These are phyloP conservation scores for Eretmocerus hayati DNA, from an alignment of 2,888 invertebrate genomes.

Conservation along the genomic window DNA sequence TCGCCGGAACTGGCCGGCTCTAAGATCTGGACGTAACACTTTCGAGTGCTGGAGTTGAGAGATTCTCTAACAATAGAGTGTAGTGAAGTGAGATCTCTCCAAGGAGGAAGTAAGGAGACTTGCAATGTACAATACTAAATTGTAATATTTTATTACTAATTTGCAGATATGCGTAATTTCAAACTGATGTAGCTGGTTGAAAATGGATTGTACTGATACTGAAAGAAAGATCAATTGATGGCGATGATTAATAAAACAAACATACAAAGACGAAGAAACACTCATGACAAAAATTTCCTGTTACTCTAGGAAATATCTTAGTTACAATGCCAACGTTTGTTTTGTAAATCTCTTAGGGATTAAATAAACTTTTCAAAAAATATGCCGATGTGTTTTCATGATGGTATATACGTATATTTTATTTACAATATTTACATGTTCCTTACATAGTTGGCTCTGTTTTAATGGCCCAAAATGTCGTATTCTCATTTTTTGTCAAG, in stretches of 20 bases:
- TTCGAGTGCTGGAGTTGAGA: not conserved
- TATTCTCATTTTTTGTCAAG: constrained; percentile 14
- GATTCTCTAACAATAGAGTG: not conserved
- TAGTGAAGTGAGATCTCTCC: constrained; percentile 22
- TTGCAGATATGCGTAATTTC: constrained; percentile 48
- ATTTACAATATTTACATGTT: not conserved
- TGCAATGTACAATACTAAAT: constrained; percentile 46
- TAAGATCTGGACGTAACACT: no score
- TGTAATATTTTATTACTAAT: constrained; percentile 50
- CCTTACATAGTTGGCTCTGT: not conserved
- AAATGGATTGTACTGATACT: constrained; percentile 42
- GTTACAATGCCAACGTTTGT: constrained; percentile 53
- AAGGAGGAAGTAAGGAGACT: constrained; percentile 27
- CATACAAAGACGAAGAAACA: constrained; percentile 45
- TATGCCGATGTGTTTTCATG: constrained; percentile 13
- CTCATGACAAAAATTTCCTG: constrained; percentile 50
- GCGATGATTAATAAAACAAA: constrained; percentile 36
- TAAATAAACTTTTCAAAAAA: constrained; percentile 55
- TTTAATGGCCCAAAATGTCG: no score
- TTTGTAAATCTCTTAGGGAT: constrained; percentile 58
- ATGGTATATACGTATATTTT: constrained; percentile 7
- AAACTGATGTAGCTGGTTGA: constrained; percentile 40
- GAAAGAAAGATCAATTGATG: constrained; percentile 28
- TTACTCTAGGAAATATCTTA: constrained; percentile 51
- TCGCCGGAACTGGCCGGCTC: no score